Conservation (phyloP, 2,797 vertebrate genomes). For the Heliangelus exortis region DNA sequence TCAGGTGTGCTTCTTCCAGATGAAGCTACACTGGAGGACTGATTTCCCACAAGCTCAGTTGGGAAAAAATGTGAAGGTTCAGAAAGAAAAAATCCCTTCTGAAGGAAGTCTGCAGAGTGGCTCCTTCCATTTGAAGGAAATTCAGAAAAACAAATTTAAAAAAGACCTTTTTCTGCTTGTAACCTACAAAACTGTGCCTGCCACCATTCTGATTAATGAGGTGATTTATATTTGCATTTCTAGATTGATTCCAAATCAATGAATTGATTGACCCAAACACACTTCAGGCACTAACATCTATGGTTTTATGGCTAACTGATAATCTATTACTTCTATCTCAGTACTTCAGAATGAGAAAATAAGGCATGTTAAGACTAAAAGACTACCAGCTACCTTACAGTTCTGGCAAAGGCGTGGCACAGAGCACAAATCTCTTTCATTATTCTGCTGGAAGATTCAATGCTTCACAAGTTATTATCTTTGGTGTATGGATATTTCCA, state of each 20-base stretch:
- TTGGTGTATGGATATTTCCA: neutral
- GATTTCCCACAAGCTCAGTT: neutral
- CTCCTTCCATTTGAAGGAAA: neutral
- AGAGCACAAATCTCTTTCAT: neutral
- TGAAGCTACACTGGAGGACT: neutral
- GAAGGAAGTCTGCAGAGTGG: neutral
- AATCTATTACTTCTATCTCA: neutral
- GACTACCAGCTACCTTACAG: neutral
- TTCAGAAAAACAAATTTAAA: rapidly evolving
- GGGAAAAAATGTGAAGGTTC: neutral
- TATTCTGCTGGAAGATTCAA: neutral
- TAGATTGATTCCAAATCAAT: neutral
- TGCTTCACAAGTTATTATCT: neutral
- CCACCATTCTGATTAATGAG: neutral
- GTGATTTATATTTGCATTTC: neutral
- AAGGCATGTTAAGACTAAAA: neutral
- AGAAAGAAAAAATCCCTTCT: neutral
- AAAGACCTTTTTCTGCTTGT: neutral
- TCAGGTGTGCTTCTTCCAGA: neutral
- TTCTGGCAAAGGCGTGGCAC: neutral
- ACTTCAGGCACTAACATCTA: neutral
- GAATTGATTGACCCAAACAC: neutral
- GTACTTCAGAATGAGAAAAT: neutral
- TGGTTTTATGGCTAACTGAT: neutral
- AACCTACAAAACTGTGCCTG: neutral